Conservation (phyloP, 2,113 vertebrate species). For the Ranitomeya imitator region DNA sequence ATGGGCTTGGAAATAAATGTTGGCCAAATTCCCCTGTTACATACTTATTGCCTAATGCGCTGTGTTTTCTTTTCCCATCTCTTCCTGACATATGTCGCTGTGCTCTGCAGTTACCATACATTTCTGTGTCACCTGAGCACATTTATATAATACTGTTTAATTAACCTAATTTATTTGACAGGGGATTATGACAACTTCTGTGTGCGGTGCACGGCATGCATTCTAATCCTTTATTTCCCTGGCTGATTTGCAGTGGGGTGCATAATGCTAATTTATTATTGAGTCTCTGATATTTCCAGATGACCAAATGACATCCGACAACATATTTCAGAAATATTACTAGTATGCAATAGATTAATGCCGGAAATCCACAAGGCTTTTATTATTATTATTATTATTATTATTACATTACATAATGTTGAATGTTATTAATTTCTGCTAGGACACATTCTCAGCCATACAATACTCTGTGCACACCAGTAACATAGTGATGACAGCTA, state of each 20-base stretch:
- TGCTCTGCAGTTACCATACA: neutral
- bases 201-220: constrained; percentile 6
- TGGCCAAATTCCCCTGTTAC: too few relatives aligned
- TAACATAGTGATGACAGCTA: neutral
- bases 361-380: too few relatives aligned
- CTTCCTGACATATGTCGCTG: constrained; percentile 39
- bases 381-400: too few relatives aligned
- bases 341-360: neutral
- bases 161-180: constrained; percentile 10
- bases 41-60: neutral
- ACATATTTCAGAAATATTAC: neutral
- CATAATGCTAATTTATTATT: neutral
- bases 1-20: too few relatives aligned
- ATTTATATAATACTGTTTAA: constrained; percentile 35
- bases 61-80: neutral
- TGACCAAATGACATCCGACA: constrained; percentile 13
- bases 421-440: neutral
- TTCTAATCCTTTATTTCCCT: neutral
- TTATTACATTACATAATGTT: neutral
- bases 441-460: neutral
- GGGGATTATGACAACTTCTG: constrained; percentile 35
- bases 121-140: constrained; percentile 16
- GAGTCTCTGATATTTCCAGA: neutral
- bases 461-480: neutral
- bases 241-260: neutral